Evolutionary conservation across 2,888 invertebrate genomes (phyloP).

Genomic region (Vannuccia rotundouncinata): DNA sequence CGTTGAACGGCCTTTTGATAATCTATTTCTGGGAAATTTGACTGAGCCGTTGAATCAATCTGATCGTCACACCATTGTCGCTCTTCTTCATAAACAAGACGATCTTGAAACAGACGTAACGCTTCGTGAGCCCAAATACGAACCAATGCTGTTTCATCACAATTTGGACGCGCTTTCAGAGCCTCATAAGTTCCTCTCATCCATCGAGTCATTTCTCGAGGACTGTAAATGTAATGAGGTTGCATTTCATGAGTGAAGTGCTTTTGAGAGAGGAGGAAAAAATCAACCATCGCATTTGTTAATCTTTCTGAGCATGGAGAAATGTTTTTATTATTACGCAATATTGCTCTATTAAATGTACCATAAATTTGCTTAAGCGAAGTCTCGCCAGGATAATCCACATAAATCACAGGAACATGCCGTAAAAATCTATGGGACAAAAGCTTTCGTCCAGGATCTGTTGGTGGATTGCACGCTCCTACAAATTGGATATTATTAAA

Average conservation of each 20-base stretch:
- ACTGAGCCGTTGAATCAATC: conserved; percentile 69
- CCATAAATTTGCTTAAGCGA: conserved; percentile 94
- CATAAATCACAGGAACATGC: conserved; percentile 96
- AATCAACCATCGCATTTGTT: conserved; percentile 97
- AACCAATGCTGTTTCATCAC: conserved; percentile 86
- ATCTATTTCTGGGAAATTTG: conserved; percentile 86
- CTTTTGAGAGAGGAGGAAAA: conserved; percentile 88
- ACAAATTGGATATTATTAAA: conserved; percentile 97
- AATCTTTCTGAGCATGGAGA: conserved; percentile 89
- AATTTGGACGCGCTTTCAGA: conserved; percentile 80
- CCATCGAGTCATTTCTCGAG: conserved; percentile 95
- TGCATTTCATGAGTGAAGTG: conserved; percentile 99
- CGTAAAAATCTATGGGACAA: conserved; percentile 75
- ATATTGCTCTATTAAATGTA: conserved; percentile 95
- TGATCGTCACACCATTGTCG: conserved; percentile 96
- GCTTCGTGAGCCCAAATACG: conserved; percentile 99
- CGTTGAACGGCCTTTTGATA: conserved; percentile 75
- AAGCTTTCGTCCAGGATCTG: conserved; percentile 95
- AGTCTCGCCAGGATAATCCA: conserved; percentile 96
- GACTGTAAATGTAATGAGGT: conserved; percentile 98
- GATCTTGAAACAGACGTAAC: conserved; percentile 59
- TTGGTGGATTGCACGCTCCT: conserved; percentile 98
- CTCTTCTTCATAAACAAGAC: conserved; percentile 83
- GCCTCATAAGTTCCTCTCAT: conserved; percentile 98
- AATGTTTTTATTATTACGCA: conserved; percentile 81